Conservation (phyloP, 1,140 invertebrate genomes). For the Trachymyrmex septentrionalis region DNA sequence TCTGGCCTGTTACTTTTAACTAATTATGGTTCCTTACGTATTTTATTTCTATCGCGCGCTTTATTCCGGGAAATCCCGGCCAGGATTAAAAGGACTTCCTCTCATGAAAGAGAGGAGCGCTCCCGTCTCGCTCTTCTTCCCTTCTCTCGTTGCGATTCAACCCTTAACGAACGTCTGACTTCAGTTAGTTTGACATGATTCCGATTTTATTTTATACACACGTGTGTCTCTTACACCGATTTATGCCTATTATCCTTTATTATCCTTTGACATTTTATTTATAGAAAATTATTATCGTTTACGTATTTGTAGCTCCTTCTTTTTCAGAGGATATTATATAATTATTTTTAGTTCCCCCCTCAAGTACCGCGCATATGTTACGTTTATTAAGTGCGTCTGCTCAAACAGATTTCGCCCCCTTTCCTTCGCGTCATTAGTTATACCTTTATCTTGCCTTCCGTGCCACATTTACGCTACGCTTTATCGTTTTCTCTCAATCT, state of each 20-base stretch:
- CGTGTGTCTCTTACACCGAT: not conserved
- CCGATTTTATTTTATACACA: not conserved
- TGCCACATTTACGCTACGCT: not conserved
- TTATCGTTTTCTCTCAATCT: not conserved
- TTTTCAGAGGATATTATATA: not conserved
- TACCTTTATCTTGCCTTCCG: not conserved
- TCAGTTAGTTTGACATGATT: not conserved
- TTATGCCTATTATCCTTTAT: no score
- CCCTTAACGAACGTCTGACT: not conserved
- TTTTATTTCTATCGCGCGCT: conserved; percentile 51
- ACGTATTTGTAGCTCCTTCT: no score
- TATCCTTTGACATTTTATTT: not conserved
- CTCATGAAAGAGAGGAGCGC: not conserved
- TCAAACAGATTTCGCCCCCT: not conserved
- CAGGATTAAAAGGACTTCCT: conserved; percentile 39
- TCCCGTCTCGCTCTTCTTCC: not conserved
- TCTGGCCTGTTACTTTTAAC: conserved; percentile 43
- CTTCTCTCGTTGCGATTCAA: not conserved
- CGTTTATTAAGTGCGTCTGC: not conserved
- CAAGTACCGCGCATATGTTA: not conserved
- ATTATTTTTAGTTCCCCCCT: not conserved
- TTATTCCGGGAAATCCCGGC: conserved; percentile 49
- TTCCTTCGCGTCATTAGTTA: not conserved
- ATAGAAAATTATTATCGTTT: not conserved
- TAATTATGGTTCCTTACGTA: conserved; percentile 55